These are phyloP conservation scores for Macquaria ambigua DNA, from an alignment of 2,113 vertebrate species.

Conservation along the genomic window DNA sequence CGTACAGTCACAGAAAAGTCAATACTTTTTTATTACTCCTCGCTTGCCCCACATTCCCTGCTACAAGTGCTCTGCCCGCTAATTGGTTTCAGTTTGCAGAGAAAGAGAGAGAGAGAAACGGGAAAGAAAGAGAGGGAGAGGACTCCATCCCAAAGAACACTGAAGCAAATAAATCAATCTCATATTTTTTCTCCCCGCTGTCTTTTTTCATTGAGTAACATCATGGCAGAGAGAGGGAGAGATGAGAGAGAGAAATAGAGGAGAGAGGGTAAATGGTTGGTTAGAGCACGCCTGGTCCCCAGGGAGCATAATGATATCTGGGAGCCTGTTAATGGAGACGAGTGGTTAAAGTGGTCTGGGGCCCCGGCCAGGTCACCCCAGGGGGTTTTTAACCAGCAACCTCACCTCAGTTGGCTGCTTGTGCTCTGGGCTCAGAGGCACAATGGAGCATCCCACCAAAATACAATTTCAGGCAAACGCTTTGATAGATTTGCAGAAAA, in stretches of 20 bases:
- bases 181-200: slow-evolving; percentile 82
- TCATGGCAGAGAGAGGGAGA: slow-evolving; percentile 76
- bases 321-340: slow-evolving; percentile 80
- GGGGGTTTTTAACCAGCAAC: slow-evolving; percentile 76
- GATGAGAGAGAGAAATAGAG: slow-evolving; percentile 66
- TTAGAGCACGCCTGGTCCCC: slow-evolving; percentile 76
- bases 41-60: slow-evolving; percentile 91
- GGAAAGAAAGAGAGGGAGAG: slow-evolving; percentile 79
- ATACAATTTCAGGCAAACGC: slow-evolving; percentile 55
- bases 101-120: slow-evolving; percentile 70
- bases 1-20: slow-evolving; percentile 94
- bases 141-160: slow-evolving; percentile 90
- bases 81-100: slow-evolving; percentile 92
- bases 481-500: slow-evolving; percentile 52
- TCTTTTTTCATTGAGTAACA: slow-evolving; percentile 87
- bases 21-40: slow-evolving; percentile 95
- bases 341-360: slow-evolving; percentile 81
- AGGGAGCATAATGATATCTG: slow-evolving; percentile 80
- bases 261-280: slow-evolving; percentile 81
- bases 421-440: slow-evolving; percentile 50
- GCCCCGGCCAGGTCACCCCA: slow-evolving; percentile 73
- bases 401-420: slow-evolving; percentile 52
- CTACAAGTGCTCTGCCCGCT: slow-evolving; percentile 90
- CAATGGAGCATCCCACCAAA: slow-evolving; percentile 49
- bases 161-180: slow-evolving; percentile 92